phyloP scores from a whole-genome alignment of 2,797 vertebrate species.

The Hippopotamyrus pictus region DNA sequence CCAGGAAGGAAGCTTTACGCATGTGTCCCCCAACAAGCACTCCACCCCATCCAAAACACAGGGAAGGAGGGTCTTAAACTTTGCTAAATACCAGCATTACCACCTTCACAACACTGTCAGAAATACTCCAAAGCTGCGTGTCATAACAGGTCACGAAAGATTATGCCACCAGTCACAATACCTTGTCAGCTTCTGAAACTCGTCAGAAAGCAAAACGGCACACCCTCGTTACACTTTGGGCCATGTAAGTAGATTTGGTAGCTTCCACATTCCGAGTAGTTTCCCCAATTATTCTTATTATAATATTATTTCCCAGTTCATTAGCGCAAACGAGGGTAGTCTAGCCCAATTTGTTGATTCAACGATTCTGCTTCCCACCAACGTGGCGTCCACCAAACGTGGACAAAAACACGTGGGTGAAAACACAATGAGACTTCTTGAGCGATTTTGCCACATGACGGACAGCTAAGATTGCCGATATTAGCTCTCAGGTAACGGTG shows the following conservation, averaged over 20 bases:
- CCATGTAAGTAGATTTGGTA: slow-evolving; percentile 14
- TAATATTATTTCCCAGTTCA: not conserved
- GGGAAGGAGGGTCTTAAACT: not conserved
- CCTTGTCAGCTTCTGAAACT: slow-evolving; percentile 34
- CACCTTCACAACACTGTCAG: not conserved
- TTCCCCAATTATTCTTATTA: not conserved
- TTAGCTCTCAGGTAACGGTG: slow-evolving; percentile 29
- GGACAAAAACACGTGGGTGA: slow-evolving; percentile 15
- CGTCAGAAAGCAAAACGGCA: slow-evolving; percentile 12
- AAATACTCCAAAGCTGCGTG: not conserved
- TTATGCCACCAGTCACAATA: not conserved
- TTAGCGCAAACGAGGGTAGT: not conserved
- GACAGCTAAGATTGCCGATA: slow-evolving; percentile 35
- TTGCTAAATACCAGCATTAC: not conserved
- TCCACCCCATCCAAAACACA: too few relatives aligned
- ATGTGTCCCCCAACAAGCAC: not conserved
- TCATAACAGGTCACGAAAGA: not conserved
- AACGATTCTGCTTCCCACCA: not conserved
- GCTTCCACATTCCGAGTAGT: not conserved
- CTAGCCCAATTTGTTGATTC: not conserved
- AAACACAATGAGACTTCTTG: not conserved
- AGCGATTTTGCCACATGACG: slow-evolving; percentile 23
- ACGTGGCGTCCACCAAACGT: not conserved
- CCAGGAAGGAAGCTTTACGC: not conserved
- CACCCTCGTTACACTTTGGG: not conserved